Evolutionary conservation across 2,888 invertebrate genomes (phyloP).

Genomic region (Spodoptera littoralis): DNA sequence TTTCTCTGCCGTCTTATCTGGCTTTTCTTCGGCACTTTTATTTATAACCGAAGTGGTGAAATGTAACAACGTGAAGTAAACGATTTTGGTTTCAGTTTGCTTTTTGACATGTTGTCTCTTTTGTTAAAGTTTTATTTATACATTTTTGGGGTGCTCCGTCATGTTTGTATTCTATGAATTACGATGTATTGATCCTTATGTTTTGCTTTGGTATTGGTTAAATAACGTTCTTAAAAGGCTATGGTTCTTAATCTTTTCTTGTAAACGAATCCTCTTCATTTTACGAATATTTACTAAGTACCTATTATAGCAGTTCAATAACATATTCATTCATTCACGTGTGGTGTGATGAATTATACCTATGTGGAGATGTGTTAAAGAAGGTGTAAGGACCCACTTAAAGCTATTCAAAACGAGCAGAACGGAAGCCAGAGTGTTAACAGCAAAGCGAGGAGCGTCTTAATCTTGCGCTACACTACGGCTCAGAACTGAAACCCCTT

Average conservation of each 20-base stretch:
- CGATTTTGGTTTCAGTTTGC: constrained; percentile 75
- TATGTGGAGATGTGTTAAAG: constrained; percentile 62
- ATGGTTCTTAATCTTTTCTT: no score
- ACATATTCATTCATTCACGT: constrained; percentile 1
- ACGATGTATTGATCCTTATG: neutral
- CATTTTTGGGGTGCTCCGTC: constrained; percentile 49
- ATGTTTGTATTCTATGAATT: constrained; percentile 18
- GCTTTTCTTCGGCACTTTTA: constrained; percentile 85
- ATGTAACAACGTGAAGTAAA: constrained; percentile 81
- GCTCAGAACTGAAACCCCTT: constrained; percentile 81
- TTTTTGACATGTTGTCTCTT: constrained; percentile 74
- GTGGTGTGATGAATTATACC: constrained; percentile 42
- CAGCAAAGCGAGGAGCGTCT: constrained; percentile 82
- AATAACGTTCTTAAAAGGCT: neutral
- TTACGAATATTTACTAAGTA: no score
- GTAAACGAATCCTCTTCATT: no score
- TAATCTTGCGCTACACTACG: constrained; percentile 84
- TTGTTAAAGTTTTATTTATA: constrained; percentile 60
- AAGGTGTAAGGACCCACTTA: constrained; percentile 68
- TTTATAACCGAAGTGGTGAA: constrained; percentile 85
- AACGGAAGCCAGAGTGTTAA: constrained; percentile 79
- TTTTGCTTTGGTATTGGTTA: neutral
- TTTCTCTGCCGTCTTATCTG: constrained; percentile 87
- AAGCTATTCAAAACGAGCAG: constrained; percentile 73
- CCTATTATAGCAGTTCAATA: neutral